Conservation (phyloP, 1,140 invertebrate genomes). For the Magallana angulata region DNA sequence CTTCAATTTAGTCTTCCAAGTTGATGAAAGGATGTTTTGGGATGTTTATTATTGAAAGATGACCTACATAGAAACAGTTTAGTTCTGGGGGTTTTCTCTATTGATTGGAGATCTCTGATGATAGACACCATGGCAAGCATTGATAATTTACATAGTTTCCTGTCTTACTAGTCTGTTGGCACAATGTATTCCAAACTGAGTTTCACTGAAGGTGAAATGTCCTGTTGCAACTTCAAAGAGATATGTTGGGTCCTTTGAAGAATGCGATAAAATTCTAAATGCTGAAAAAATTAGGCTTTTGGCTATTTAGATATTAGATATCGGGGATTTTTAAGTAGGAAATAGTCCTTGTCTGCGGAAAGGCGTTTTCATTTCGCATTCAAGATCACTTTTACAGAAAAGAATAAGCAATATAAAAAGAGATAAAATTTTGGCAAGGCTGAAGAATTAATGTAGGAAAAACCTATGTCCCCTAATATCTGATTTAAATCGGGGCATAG, state of each 20-base stretch:
- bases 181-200: background rate
- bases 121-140: too few relatives aligned
- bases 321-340: background rate
- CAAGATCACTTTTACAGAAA: background rate
- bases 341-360: background rate
- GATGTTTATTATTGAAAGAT: too few relatives aligned
- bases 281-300: background rate
- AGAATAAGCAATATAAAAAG: background rate
- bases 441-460: background rate
- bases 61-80: too few relatives aligned
- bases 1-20: too few relatives aligned
- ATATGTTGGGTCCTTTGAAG: background rate
- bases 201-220: background rate
- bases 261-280: background rate
- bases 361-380: background rate
- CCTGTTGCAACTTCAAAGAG: background rate
- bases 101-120: too few relatives aligned
- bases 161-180: too few relatives aligned
- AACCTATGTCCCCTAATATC: background rate
- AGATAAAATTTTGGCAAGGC: background rate
- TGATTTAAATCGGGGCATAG: too few relatives aligned
- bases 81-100: too few relatives aligned
- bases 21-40: too few relatives aligned
- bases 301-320: conserved; percentile 13
- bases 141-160: too few relatives aligned